Conservation (phyloP, 2,888 invertebrate genomes). For the Apoda limacodes region DNA sequence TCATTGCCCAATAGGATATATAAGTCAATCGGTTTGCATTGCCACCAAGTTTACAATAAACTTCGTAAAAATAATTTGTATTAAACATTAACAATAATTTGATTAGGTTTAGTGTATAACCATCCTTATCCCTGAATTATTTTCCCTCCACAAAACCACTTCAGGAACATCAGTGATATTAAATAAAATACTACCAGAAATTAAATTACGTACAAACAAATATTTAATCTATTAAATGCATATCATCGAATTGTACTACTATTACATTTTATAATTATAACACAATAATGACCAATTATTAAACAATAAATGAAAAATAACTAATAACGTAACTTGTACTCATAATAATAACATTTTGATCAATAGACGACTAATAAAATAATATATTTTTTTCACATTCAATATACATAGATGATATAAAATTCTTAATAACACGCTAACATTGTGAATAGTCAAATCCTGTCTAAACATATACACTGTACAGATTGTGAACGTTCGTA, state of each 20-base stretch:
- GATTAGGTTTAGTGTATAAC: background rate
- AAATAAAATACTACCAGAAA: slow-evolving; percentile 24
- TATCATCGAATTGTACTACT: slow-evolving; percentile 52
- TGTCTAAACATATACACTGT: slow-evolving; percentile 42
- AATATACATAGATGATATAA: slow-evolving; percentile 57
- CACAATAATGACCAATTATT: slow-evolving; percentile 21
- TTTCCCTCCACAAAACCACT: no score
- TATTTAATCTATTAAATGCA: slow-evolving; percentile 57
- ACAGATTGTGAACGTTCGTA: slow-evolving; percentile 26
- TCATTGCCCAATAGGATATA: no score
- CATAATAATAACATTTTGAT: slow-evolving; percentile 37
- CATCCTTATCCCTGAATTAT: background rate
- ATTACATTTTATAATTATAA: slow-evolving; percentile 17
- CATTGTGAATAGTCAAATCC: slow-evolving; percentile 32
- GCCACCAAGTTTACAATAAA: background rate
- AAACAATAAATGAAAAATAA: slow-evolving; percentile 19
- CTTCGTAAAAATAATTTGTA: background rate
- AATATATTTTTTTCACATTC: slow-evolving; percentile 51
- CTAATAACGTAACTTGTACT: slow-evolving; percentile 28
- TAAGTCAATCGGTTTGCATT: no score
- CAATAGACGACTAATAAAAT: slow-evolving; percentile 46
- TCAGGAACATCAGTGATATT: no score
- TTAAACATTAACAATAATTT: background rate
- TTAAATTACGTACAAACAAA: slow-evolving; percentile 30
- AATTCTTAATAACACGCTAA: slow-evolving; percentile 35